Base-by-base conservation (phyloP, 1,140 invertebrate species). In the Drosophila pectinifera region DNA sequence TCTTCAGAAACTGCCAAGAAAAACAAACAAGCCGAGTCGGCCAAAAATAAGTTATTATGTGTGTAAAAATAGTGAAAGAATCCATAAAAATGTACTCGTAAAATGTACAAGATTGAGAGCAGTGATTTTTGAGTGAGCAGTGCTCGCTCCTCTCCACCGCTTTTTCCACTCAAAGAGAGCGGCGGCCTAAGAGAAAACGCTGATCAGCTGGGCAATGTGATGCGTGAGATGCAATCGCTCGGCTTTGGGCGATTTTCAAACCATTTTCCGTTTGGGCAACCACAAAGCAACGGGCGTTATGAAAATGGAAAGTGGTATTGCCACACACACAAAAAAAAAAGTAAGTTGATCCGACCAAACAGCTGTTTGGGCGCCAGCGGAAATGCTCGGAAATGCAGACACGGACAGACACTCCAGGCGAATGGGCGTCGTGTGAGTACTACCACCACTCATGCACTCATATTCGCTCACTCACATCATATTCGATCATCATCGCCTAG, bases 41-140 rank as follows among this genome's bases (percentile, higher is more conserved):
- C 54, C 59, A 46, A 76, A 57, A 70, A 51, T 49, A 58, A 68
- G 28, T 58, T 59, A 65, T 69, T 61, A 43, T 65, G 76, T 83
- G 76, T 83, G 76, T 88, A 89, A 78, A 89, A 88, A 88, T 80
- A 89, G 80, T 84, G 16, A 63, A 80, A 59, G 84, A 89, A 88
- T 78, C 84, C 84, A 88, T 88, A 88, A 84, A 89, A 88, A 89
- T 88, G 83, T 53, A 36, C 49, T 53, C 49, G 31, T 80, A 46
- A 57, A 65, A 73, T 84, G 76, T 77, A 64, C 68, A 18, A 62
- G 74, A 82, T 82, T 81, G 70, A 64, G 56, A 58, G 31, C 16
- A 41, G 22, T 57, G 22, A 0, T 26, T 34, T 49, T 46, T 26
- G 73, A 77, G 55, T 61, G 18, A 31, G 2, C 16, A 61, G 31